Evolutionary conservation across 2,888 invertebrate genomes (phyloP), one percentile per base, ranked within the genome.

Genomic region (Eristalis intricaria): DNA sequence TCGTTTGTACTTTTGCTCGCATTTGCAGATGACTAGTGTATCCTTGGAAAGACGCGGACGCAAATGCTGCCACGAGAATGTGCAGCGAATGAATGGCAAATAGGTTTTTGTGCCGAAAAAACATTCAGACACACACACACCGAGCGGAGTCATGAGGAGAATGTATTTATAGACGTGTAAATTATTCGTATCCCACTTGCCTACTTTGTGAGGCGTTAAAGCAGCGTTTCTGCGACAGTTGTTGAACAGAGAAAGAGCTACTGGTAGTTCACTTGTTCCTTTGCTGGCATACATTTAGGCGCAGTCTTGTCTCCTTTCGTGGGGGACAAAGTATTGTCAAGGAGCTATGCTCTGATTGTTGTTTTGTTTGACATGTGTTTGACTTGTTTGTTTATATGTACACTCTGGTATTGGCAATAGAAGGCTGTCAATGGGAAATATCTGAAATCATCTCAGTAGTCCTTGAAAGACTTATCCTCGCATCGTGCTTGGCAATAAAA

Each of bases 71-170:
- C 38, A 32, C 32, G 32, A 26, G 29, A 32, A 61, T 56, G 66
- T 68, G 43, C 69, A 69, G 63, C 50, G 61, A 69, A 69, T 60
- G 68, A 68, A 69, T 77, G 43, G 63, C 13, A 69, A 77, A 70
- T 77, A 63, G 61, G 69, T 50, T 69, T 63, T 69, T 63, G 23
- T 61, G 29, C 29, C 61, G 69, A 77, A 69, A 77, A 69, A 69
- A 50, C 5, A 10, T 50, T 50, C 50, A 19, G 19, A 19, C 19
- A 15, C 50, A 2, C 3, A 13, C 38, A 43, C n/a, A 43, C 43
- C 0, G 32, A 29, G 4, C 29, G 19, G 19, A 43, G n/a, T 19
- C 50, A 50, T 19, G 19, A n/a, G 19, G 19, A 43, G 50, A 19
- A 50, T 50, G 50, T 50, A 50, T 50, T 50, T 50, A 50, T 50